phyloP scores from a whole-genome alignment of 2,797 vertebrate genomes.

The Leptatherina wallacei region DNA sequence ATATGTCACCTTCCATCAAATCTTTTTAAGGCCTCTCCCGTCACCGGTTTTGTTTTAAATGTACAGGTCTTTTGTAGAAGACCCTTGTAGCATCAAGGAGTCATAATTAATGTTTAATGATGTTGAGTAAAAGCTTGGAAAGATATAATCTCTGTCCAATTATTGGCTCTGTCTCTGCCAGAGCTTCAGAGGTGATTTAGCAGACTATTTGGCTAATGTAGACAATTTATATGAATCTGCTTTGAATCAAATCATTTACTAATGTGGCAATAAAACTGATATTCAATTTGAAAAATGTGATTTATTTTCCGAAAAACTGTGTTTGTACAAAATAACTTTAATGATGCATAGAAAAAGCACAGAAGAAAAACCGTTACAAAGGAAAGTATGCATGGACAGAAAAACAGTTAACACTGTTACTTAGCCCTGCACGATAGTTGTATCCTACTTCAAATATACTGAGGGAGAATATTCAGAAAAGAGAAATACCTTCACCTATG shows the following conservation, averaged over 20 bases:
- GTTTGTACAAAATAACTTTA: constrained; percentile 79
- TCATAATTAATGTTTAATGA: constrained; percentile 79
- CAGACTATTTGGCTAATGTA: constrained; percentile 71
- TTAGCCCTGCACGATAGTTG: constrained; percentile 13
- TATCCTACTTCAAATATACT: neutral
- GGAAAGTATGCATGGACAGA: constrained; percentile 34
- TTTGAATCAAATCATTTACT: constrained; percentile 66
- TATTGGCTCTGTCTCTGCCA: constrained; percentile 70
- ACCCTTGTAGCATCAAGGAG: constrained; percentile 61
- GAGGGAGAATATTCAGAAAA: neutral
- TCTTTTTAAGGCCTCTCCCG: constrained; percentile 78
- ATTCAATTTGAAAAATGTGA: constrained; percentile 48
- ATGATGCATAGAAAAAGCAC: constrained; percentile 57
- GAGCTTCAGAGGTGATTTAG: constrained; percentile 73
- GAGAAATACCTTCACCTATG: constrained; percentile 7
- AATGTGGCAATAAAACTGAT: constrained; percentile 48
- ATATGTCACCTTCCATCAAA: constrained; percentile 84
- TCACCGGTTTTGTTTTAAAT: constrained; percentile 76
- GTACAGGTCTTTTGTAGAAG: constrained; percentile 68
- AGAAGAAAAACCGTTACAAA: constrained; percentile 48
- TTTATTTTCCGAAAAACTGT: constrained; percentile 68
- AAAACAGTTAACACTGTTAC: constrained; percentile 20
- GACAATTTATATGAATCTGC: constrained; percentile 73
- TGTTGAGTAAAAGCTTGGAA: constrained; percentile 77
- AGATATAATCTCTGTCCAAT: constrained; percentile 78